These are phyloP conservation scores for Hipparchia sbordonii DNA, from an alignment of 2,888 invertebrate species.

Conservation along the genomic window DNA sequence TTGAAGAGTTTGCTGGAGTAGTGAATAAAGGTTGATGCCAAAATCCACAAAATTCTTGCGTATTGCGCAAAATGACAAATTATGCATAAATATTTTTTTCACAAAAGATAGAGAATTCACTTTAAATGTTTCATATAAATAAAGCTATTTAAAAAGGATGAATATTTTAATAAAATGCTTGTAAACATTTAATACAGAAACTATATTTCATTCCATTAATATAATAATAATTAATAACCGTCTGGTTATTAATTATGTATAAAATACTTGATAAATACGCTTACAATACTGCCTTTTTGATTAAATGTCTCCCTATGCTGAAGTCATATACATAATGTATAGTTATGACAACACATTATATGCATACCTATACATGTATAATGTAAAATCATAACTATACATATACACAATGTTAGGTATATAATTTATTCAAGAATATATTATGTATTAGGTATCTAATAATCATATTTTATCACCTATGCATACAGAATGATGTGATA, in stretches of 20 bases:
- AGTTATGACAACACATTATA: too few species aligned
- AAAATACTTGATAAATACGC: constrained; percentile 36
- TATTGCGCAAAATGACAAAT: too few species aligned
- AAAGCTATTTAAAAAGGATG: neutral
- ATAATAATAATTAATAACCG: constrained; percentile 44
- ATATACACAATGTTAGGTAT: neutral
- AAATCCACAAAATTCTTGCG: too few species aligned
- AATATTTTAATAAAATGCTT: constrained; percentile 22
- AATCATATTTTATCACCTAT: neutral
- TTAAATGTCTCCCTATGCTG: neutral
- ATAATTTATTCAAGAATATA: too few species aligned
- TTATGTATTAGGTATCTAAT: neutral
- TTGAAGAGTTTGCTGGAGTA: too few species aligned
- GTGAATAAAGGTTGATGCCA: too few species aligned
- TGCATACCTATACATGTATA: too few species aligned
- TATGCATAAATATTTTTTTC: too few species aligned
- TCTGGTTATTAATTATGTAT: too few species aligned
- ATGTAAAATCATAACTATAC: too few species aligned
- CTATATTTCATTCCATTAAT: constrained; percentile 21
- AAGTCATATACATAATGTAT: neutral
- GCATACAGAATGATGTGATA: neutral
- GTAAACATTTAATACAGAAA: constrained; percentile 34
- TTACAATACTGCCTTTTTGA: constrained; percentile 12
- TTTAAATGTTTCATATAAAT: too few species aligned
- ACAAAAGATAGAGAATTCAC: too few species aligned